Conservation (phyloP, 2,113 vertebrate genomes). For the Danionella cerebrum region DNA sequence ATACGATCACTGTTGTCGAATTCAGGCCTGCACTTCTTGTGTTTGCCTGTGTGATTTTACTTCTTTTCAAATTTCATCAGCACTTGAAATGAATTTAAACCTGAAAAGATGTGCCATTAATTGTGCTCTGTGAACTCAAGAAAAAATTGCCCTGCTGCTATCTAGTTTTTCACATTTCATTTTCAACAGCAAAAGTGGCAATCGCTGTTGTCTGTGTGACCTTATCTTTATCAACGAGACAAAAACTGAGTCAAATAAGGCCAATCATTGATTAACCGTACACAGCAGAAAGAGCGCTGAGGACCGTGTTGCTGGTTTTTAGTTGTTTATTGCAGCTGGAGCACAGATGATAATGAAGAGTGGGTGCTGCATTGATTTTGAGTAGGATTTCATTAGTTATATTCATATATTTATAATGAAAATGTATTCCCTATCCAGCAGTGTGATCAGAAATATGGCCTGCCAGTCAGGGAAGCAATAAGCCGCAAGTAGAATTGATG, state of each 20-base stretch:
- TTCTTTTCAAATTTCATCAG: background rate
- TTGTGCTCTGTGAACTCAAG: background rate
- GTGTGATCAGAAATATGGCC: too few relatives aligned
- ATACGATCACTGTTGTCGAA: too few relatives aligned
- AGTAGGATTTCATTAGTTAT: background rate
- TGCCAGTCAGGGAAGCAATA: too few relatives aligned
- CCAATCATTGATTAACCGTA: background rate
- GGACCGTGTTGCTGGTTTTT: background rate
- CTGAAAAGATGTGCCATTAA: too few relatives aligned
- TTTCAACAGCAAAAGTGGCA: background rate
- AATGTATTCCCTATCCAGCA: too few relatives aligned
- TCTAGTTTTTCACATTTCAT: background rate
- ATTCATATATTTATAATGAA: background rate
- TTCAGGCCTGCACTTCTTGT: background rate
- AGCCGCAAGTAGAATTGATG: background rate
- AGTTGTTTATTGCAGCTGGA: background rate
- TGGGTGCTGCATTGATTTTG: background rate
- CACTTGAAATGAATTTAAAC: background rate
- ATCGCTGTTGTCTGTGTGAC: background rate
- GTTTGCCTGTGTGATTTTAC: background rate
- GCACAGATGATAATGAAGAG: background rate
- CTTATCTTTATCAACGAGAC: background rate
- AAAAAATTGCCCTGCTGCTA: background rate
- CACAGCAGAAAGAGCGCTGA: background rate
- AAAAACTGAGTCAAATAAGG: background rate